Evolutionary conservation across 2,113 vertebrate genomes (phyloP).

Genomic region (Calidris pugnax): DNA sequence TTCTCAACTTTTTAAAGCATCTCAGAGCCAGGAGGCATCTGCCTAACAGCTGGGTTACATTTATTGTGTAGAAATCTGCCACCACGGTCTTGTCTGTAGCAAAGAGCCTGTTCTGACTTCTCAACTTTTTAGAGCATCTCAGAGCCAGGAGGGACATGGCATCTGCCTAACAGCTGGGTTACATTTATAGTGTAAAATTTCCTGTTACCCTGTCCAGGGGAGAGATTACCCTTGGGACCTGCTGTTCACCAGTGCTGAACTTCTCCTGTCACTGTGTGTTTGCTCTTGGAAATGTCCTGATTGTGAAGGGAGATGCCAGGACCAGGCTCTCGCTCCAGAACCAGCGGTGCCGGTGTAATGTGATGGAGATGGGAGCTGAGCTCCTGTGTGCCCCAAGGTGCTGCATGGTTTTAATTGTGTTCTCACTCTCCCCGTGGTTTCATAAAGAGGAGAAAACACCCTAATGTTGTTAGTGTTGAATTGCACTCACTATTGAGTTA

Average conservation of each 20-base stretch:
- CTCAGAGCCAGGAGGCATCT: neutral
- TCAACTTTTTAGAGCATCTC: neutral
- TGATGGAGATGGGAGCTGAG: neutral
- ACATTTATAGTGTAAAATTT: neutral
- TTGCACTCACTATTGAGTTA: neutral
- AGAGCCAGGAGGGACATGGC: neutral
- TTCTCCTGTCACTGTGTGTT: neutral
- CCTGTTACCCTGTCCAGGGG: rapidly evolving
- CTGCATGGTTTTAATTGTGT: neutral
- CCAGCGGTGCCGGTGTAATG: rapidly evolving
- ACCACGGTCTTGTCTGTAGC: rapidly evolving
- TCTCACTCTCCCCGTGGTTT: neutral
- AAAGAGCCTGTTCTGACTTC: neutral
- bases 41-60: neutral
- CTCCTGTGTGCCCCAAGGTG: neutral
- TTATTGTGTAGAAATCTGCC: neutral
- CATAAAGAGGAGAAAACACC: neutral
- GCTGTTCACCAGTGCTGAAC: neutral
- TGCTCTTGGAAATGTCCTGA: neutral
- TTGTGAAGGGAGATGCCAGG: neutral
- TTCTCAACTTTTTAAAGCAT: neutral
- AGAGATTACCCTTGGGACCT: neutral
- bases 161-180: neutral
- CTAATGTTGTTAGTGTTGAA: neutral
- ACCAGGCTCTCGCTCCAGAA: rapidly evolving